Percentiles rank a stretch among this genome's conserved stretches.
Conservation (phyloP, 2,113 vertebrate genomes). For the Gulo gulo region DNA sequence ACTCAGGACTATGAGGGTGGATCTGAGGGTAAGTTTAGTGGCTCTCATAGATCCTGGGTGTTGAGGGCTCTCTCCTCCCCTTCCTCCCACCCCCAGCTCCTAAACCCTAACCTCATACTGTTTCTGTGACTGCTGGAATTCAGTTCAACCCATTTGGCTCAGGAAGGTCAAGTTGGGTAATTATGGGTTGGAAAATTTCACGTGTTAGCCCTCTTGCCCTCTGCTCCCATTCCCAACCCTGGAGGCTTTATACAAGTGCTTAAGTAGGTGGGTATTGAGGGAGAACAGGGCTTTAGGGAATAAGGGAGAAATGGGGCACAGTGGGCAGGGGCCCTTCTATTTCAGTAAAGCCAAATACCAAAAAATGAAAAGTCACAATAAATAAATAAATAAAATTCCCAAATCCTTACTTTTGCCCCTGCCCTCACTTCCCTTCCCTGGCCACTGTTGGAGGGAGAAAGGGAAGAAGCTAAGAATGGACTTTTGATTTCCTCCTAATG, state of each 20-base stretch:
- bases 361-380: constrained; percentile 75
- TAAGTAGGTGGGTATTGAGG: constrained; percentile 62
- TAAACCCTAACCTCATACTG: constrained; percentile 40
- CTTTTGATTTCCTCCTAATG: constrained; percentile 56
- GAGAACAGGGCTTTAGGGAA: constrained; percentile 52
- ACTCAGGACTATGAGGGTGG: constrained; percentile 3
- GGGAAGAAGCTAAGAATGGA: constrained; percentile 55
- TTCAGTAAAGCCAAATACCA: constrained; percentile 79
- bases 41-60: constrained; percentile 44
- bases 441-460: constrained; percentile 50
- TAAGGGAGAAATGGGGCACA: constrained; percentile 57
- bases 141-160: constrained; percentile 56
- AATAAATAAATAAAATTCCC: constrained; percentile 79
- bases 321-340: constrained; percentile 66
- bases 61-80: background rate
- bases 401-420: constrained; percentile 68
- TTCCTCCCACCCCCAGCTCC: background rate
- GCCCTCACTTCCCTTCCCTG: constrained; percentile 47
- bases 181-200: constrained; percentile 49
- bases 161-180: constrained; percentile 54
- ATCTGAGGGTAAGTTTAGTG: constrained; percentile 46
- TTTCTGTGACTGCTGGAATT: constrained; percentile 46
- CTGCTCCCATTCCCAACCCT: constrained; percentile 68
- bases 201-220: constrained; percentile 60
- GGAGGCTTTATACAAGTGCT: constrained; percentile 79